phyloP scores from a whole-genome alignment of 2,888 invertebrate species.

The Amphimallon solstitiale region DNA sequence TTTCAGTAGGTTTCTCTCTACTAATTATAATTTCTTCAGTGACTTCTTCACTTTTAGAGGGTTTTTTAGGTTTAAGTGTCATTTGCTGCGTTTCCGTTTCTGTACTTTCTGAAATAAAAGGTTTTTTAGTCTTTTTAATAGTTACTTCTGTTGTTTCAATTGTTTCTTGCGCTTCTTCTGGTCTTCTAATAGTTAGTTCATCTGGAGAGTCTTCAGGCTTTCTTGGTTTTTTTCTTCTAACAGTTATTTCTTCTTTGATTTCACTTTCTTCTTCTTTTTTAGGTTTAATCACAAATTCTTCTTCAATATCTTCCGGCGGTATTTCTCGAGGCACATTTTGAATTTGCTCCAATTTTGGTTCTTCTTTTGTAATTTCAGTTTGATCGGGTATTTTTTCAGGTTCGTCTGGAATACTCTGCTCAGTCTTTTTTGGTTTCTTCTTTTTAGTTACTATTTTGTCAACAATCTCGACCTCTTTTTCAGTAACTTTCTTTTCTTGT shows the following conservation, averaged over 20 bases:
- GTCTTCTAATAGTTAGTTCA: slow-evolving; percentile 46
- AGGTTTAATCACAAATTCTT: slow-evolving; percentile 33
- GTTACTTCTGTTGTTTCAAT: slow-evolving; percentile 47
- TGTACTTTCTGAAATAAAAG: slow-evolving; percentile 45
- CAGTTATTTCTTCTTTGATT: slow-evolving; percentile 47
- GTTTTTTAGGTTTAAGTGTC: slow-evolving; percentile 46
- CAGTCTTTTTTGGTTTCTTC: slow-evolving; percentile 53
- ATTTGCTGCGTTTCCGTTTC: slow-evolving; percentile 47
- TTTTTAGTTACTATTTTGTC: slow-evolving; percentile 56
- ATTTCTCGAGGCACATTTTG: slow-evolving; percentile 49
- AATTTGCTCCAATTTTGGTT: slow-evolving; percentile 50
- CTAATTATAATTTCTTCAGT: slow-evolving; percentile 34
- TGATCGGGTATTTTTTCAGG: slow-evolving; percentile 45
- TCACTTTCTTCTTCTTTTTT: slow-evolving; percentile 45
- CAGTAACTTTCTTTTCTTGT: slow-evolving; percentile 42
- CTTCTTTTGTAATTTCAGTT: slow-evolving; percentile 47
- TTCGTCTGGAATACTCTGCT: slow-evolving; percentile 48
- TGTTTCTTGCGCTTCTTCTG: slow-evolving; percentile 46
- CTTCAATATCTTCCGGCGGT: slow-evolving; percentile 53
- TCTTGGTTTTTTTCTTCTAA: slow-evolving; percentile 57
- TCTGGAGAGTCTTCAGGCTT: slow-evolving; percentile 46
- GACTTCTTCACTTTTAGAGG: slow-evolving; percentile 40
- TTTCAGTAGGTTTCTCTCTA: slow-evolving; percentile 44
- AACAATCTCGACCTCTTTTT: slow-evolving; percentile 58
- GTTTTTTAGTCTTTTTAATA: slow-evolving; percentile 57